phyloP scores from a whole-genome alignment of 2,113 vertebrate species.

The Oenanthe melanoleuca region DNA sequence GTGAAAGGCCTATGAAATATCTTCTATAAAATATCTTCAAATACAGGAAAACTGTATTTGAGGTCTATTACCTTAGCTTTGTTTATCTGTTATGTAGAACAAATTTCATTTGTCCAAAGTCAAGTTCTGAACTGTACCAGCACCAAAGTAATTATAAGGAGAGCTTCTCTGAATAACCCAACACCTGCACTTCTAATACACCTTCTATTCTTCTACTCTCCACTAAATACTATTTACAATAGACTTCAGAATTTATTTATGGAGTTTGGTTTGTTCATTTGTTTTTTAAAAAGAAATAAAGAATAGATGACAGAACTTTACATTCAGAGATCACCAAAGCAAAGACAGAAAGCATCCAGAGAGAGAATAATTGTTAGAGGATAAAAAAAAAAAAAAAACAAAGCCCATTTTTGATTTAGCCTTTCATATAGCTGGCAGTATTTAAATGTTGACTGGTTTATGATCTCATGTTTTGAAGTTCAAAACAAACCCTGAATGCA shows the following conservation, averaged over 20 bases:
- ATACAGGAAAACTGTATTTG: not conserved
- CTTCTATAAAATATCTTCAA: not conserved
- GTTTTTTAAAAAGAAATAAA: not conserved
- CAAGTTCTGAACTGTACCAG: not conserved
- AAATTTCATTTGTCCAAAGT: not conserved
- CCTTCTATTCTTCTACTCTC: not conserved
- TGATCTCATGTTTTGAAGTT: conserved; percentile 55
- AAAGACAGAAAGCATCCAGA: not conserved
- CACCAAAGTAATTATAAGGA: not conserved
- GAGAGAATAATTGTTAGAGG: conserved; percentile 12
- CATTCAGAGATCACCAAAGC: not conserved
- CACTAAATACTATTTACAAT: not conserved
- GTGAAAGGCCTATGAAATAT: not conserved
- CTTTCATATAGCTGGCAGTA: conserved; percentile 13
- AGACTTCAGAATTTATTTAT: not conserved
- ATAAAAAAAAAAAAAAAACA: not conserved
- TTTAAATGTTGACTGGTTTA: conserved; percentile 50
- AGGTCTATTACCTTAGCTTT: not conserved
- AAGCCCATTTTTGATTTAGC: conserved; percentile 26
- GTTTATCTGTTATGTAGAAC: not conserved
- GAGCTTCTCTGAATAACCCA: not conserved
- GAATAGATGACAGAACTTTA: not conserved
- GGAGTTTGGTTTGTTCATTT: not conserved
- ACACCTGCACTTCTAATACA: not conserved
- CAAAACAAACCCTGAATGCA: conserved; percentile 64